These are phyloP conservation scores for Euwallacea similis DNA, from an alignment of 1,140 invertebrate species.

Conservation along the genomic window DNA sequence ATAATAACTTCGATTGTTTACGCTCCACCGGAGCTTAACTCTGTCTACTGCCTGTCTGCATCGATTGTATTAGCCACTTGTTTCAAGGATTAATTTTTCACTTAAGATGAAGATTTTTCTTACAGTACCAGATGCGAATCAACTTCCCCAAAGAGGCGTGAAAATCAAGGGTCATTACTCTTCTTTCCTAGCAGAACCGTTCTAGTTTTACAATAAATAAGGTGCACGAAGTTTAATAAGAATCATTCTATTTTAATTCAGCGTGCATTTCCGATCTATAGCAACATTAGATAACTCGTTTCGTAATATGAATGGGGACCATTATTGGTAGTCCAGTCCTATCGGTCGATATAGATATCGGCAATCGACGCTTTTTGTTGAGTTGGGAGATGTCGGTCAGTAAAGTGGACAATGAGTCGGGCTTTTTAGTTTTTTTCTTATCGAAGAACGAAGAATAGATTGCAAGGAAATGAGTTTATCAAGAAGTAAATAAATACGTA, in stretches of 20 bases:
- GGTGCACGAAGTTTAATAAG: background rate
- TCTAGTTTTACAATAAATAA: background rate
- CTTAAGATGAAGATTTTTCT: background rate
- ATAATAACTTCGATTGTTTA: background rate
- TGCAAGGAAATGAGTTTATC: no score
- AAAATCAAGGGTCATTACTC: no score
- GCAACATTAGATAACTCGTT: constrained; percentile 14
- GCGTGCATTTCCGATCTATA: constrained; percentile 11
- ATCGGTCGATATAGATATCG: background rate
- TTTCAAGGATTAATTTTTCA: constrained; percentile 1
- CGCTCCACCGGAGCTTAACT: constrained; percentile 1
- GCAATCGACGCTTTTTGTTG: no score
- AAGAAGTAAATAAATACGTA: no score
- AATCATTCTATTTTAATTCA: background rate
- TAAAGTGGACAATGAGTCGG: no score
- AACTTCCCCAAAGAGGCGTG: no score
- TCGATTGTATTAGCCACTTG: background rate
- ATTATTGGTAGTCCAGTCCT: background rate
- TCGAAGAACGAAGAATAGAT: no score
- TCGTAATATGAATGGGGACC: constrained; percentile 5
- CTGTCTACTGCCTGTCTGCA: background rate
- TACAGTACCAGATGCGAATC: no score
- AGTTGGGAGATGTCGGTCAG: no score
- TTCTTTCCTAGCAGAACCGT: no score
- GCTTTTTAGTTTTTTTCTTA: no score